These are phyloP conservation scores for Cecropterus lyciades DNA, from an alignment of 1,140 invertebrate genomes.

Conservation along the genomic window DNA sequence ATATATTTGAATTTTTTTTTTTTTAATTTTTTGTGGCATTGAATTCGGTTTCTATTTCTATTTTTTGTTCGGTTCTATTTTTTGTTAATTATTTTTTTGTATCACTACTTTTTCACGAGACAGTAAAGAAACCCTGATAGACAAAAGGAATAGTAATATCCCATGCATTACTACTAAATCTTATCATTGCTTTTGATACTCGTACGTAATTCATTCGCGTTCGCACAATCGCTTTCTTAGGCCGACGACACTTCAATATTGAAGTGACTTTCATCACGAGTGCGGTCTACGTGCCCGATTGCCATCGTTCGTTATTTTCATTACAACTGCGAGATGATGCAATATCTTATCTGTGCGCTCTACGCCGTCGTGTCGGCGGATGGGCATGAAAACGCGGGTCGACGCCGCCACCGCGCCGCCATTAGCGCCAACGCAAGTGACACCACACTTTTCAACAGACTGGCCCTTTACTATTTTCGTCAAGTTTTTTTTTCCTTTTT, in stretches of 20 bases:
- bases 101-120: too few relatives aligned
- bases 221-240: not conserved
- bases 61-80: too few relatives aligned
- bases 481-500: too few relatives aligned
- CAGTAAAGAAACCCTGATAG: too few relatives aligned
- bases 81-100: too few relatives aligned
- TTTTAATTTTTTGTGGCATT: too few relatives aligned
- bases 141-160: not conserved
- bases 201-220: not conserved
- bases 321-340: constrained; percentile 18
- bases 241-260: not conserved
- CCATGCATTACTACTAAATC: not conserved
- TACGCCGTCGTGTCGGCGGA: constrained; percentile 13
- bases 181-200: too few relatives aligned
- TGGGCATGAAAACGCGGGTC: constrained; percentile 9
- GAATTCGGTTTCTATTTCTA: too few relatives aligned
- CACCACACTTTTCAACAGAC: not conserved
- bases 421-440: constrained; percentile 3
- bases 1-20: too few relatives aligned
- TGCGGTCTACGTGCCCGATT: not conserved
- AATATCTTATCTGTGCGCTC: constrained; percentile 19
- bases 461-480: not conserved
- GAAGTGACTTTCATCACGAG: constrained; percentile 3
- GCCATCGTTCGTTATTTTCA: constrained; percentile 3
- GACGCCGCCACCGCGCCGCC: constrained; percentile 15